Evolutionary conservation across 2,888 invertebrate genomes (phyloP), one percentile per base, ranked within the genome.

Genomic region (Choristoneura rosaceana): DNA sequence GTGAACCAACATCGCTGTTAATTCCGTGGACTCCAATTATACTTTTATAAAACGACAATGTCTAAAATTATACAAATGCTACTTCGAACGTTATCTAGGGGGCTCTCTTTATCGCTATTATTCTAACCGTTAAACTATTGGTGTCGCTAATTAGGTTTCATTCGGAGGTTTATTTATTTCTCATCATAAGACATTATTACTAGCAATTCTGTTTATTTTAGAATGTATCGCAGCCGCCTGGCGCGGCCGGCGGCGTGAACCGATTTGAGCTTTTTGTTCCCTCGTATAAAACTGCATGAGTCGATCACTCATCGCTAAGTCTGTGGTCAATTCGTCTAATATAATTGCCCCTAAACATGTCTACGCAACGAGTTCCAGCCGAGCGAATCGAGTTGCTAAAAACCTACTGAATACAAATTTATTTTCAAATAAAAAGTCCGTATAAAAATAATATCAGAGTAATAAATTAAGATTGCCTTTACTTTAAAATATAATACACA

Each of bases 31-130:
- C 84, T 84, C 83, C 83, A 81, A 25, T 86, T 79, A 79, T 81
- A 80, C 80, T 81, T 84, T 85, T 90, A 90, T 83, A 92, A 91
- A 92, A 92, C 84, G 90, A 88, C 86, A 81, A 82, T 82, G 78
- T 89, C 89, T 92, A 91, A 71, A 74, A 88, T 88, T 85, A 87
- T 92, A 92, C 89, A 92, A 93, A 93, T 89, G 90, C 92, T 93
- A 93, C 87, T 82, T 85, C 86, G 80, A 91, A 91, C 88, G 85
- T 87, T 85, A 84, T 82, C 89, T 90, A 91, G 84, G 84, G 85
- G 87, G 83, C 83, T 87, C 84, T 82, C 81, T 82, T 90, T 90
- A 90, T 81, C 76, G 82, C 88, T 92, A 91, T 84, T 77, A 84
- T 81, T 87, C 88, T 91, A 90, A 83, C 82, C 81, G 81, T 55